Base-by-base conservation (phyloP, 2,113 vertebrate genomes). In the Addax nasomaculatus region DNA sequence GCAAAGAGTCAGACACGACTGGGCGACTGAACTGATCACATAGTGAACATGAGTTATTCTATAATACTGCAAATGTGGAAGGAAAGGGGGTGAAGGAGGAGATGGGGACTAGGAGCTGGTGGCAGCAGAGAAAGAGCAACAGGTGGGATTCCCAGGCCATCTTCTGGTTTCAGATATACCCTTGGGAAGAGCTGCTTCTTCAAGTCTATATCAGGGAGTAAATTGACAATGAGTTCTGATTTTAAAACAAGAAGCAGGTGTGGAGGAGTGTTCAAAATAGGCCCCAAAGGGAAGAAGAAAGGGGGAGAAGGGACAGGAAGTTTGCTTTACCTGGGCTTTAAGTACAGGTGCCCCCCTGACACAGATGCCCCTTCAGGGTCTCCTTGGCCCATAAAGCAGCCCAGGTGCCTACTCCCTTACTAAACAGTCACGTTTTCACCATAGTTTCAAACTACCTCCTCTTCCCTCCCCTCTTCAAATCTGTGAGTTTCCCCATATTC, bases 211-310 rank as follows among this genome's bases (percentile, higher is more conserved):
- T 7, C 47, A 51, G 30, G 27, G 10, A 49, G 81, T 45, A 80
- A 45, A 45, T 7, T 70, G 88, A 88, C 62, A 58, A 51, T 7
- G 33, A 85, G 16, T 13, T 70, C 87, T 93, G 80, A 93, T 93
- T 88, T 81, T n/a, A 23, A 15, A 16, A 7, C 47, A 85, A 70
- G 53, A 43, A 8, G 14, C 7, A 2, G 5, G 30, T 23, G 12
- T 23, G 10, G 67, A 21, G 19, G n/a, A 39, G n/a, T 73, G 23
- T 13, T 78, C 58, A 58, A 70, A 87, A 60, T 21, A 73, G 47
- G 39, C 5, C 30, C 25, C 21, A 70, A 62, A 93, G 33, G 57
- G 21, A 49, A 39, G 49, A 33, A 76, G 83, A 64, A 80, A 39
- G 60, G 87, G 33, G 6, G 3, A 9, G 21, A 73, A 30, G 43